Evolutionary conservation across 2,888 invertebrate genomes (phyloP).

Genomic region (Aporophyla nigra): DNA sequence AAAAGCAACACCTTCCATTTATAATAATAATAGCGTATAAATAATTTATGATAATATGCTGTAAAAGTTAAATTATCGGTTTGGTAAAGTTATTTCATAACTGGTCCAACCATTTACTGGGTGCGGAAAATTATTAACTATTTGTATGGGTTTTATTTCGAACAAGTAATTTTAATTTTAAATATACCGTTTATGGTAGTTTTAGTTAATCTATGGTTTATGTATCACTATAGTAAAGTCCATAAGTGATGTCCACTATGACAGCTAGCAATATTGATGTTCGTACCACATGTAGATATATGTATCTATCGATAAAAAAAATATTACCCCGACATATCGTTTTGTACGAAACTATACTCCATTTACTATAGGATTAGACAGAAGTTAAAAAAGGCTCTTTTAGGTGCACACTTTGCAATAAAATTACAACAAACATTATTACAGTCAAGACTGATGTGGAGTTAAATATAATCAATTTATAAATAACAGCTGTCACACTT

Average conservation of each 20-base stretch:
- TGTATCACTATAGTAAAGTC: not conserved
- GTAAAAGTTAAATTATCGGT: slow-evolving; percentile 51
- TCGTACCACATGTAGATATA: not conserved
- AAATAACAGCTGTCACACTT: no score
- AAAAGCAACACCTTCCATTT: slow-evolving; percentile 11
- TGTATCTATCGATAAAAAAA: slow-evolving; percentile 23
- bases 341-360: no score
- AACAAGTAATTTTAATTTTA: not conserved
- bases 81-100: slow-evolving; percentile 39
- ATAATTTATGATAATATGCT: slow-evolving; percentile 50
- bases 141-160: slow-evolving; percentile 5
- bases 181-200: slow-evolving; percentile 10
- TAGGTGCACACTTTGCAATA: no score
- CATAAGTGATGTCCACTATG: not conserved
- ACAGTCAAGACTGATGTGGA: no score
- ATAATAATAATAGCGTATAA: slow-evolving; percentile 33
- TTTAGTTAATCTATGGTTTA: not conserved
- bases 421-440: no score
- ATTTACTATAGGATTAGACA: no score
- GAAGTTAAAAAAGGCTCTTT: no score
- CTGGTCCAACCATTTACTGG: slow-evolving; percentile 21
- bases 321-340: not conserved
- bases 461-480: no score
- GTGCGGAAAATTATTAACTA: slow-evolving; percentile 32
- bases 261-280: slow-evolving; percentile 43